Percentiles rank a stretch among this genome's conserved stretches.
These are phyloP conservation scores for Platysternon megacephalum DNA, from an alignment of 2,113 vertebrate genomes.

Conservation along the genomic window DNA sequence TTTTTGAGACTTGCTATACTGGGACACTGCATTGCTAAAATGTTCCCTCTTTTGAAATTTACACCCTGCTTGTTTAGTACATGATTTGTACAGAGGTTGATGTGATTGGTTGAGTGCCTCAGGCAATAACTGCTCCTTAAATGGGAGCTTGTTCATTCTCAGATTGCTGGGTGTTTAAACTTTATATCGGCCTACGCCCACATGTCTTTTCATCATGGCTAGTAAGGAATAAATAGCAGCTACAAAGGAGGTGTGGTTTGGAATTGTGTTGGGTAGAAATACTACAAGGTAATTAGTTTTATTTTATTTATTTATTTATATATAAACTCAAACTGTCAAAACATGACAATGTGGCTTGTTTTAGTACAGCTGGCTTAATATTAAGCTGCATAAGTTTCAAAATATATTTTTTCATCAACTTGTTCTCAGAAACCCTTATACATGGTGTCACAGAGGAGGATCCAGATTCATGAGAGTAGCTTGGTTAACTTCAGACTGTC, in stretches of 20 bases:
- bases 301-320: background rate
- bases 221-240: background rate
- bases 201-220: background rate
- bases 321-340: background rate
- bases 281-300: background rate
- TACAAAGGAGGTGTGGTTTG: background rate
- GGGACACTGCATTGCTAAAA: background rate
- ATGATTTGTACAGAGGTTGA: background rate
- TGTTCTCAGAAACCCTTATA: background rate
- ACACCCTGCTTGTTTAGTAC: background rate
- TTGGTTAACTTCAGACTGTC: background rate
- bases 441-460: background rate
- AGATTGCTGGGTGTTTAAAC: background rate
- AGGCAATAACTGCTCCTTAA: background rate
- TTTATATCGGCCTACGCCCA: background rate
- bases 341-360: background rate
- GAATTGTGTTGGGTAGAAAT: background rate
- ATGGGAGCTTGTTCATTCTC: background rate
- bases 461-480: background rate
- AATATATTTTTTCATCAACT: background rate
- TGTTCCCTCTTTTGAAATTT: background rate
- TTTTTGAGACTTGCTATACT: background rate
- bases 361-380: background rate
- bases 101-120: background rate
- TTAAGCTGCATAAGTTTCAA: background rate